Evolutionary conservation across 2,888 invertebrate species (phyloP).

Genomic region (Norana najaformis): DNA sequence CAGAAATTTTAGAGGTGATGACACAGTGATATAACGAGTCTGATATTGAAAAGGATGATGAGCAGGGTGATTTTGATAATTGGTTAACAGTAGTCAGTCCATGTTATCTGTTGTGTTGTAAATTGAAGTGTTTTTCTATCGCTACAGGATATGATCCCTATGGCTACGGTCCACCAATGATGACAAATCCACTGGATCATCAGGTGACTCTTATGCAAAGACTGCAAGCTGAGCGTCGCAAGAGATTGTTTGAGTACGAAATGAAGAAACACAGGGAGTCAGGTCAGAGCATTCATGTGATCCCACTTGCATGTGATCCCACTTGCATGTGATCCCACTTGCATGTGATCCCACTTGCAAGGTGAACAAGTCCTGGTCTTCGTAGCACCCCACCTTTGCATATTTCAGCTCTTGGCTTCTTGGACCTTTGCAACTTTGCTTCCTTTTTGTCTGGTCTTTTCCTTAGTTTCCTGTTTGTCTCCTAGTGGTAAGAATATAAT

Average conservation of each 20-base stretch:
- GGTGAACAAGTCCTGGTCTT: neutral
- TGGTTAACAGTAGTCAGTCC: neutral
- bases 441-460: too few species aligned
- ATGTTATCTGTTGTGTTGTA: neutral
- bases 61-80: too few species aligned
- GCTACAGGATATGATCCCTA: neutral
- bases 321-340: too few species aligned
- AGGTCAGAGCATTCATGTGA: neutral
- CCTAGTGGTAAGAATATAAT: too few species aligned
- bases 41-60: neutral
- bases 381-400: too few species aligned
- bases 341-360: neutral
- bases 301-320: too few species aligned
- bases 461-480: too few species aligned
- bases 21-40: too few species aligned
- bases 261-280: neutral
- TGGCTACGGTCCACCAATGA: neutral
- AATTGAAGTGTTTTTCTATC: neutral
- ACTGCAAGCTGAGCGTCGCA: conserved; percentile 49
- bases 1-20: too few species aligned
- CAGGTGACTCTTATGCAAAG: conserved; percentile 52
- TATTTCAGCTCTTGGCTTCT: too few species aligned
- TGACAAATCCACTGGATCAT: conserved; percentile 20
- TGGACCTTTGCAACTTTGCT: too few species aligned
- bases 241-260: conserved; percentile 10